Evolutionary conservation across 2,797 vertebrate genomes (phyloP), one percentile per base, ranked within the genome.

Genomic region (Uromys caudimaculatus): DNA sequence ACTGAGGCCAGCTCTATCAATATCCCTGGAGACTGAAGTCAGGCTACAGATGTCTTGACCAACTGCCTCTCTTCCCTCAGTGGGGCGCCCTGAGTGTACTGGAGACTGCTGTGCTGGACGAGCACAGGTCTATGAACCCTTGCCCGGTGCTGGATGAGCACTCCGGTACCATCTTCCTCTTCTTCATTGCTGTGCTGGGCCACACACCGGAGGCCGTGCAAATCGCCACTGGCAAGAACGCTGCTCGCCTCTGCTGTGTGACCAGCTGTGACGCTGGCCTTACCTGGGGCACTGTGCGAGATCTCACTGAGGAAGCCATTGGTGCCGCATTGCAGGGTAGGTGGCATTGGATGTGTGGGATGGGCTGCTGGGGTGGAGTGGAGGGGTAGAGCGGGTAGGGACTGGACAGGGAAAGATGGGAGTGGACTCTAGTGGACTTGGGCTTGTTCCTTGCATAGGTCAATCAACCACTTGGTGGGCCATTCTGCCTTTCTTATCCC

Each of bases 41-140:
- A 24, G 50, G 52, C 7, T 35, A 38, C 5, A 9, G 76, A 17
- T 10, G 0, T 17, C 23, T 38, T 62, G 47, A 64, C 8, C 24
- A 79, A 44, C 2, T 3, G 32, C 27, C 69, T 38, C n/a, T 87
- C 71, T 47, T 0, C 88, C 77, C 9, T 76, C 98, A 99, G 99
- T 99, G 99, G 99, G 99, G 99, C 27, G 98, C 99, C 91, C 99
- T 99, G 98, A 98, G 97, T 0, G 99, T 99, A 71, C 98, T 99
- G 95, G 98, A 98, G 85, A 98, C 98, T 0, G 99, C 99, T 0
- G 97, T 93, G 0, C 98, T 99, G 97, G 98, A 98, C 29, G 99
- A 99, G 60, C 99, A 99, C 97, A 98, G 99, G 3, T 99, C 99
- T 0, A 99, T 99, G 99, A 99, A 99, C 97, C 99, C 99, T 6